Evolutionary conservation across 2,888 invertebrate species (phyloP).

Genomic region (Drosophila maculinotata): DNA sequence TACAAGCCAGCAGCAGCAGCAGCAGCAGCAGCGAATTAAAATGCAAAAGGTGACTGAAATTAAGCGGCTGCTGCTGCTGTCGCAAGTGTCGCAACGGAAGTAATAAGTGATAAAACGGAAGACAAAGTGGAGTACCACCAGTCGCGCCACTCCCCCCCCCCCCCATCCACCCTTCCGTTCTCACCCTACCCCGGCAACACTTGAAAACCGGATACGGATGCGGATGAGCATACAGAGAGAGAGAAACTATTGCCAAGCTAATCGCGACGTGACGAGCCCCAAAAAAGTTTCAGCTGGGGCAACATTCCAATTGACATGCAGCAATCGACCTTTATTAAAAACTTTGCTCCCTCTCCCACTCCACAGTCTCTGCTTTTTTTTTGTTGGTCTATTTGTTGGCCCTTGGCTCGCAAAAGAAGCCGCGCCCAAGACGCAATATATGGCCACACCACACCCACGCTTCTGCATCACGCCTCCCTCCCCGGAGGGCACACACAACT

Average conservation of each 20-base stretch:
- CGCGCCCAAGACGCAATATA: conserved; percentile 78
- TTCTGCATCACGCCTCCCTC: conserved; percentile 4
- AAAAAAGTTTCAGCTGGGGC: conserved; percentile 28
- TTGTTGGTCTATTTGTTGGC: conserved; percentile 41
- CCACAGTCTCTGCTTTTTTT: conserved; percentile 12
- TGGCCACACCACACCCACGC: conserved; percentile 17
- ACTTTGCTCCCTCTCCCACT: conserved; percentile 54
- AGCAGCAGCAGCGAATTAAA: conserved; percentile 51
- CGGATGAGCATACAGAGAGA: conserved; percentile 41
- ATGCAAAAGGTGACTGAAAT: conserved; percentile 73
- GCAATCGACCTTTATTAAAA: conserved; percentile 82
- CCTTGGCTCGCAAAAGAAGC: conserved; percentile 59
- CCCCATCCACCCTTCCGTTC: neutral
- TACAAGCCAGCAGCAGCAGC: conserved; percentile 30
- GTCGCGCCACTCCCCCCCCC: conserved; percentile 1
- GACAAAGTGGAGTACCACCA: conserved; percentile 64
- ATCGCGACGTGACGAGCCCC: conserved; percentile 59
- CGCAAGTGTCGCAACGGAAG: conserved; percentile 70
- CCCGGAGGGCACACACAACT: conserved; percentile 51
- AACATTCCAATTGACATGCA: conserved; percentile 77
- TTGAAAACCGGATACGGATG: conserved; percentile 71
- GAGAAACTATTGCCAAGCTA: conserved; percentile 72
- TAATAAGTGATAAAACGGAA: conserved; percentile 81
- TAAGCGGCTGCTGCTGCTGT: conserved; percentile 45
- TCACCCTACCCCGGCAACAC: no score